These are phyloP conservation scores for Acanthosepion lycidas DNA, from an alignment of 2,888 invertebrate species.

Conservation along the genomic window DNA sequence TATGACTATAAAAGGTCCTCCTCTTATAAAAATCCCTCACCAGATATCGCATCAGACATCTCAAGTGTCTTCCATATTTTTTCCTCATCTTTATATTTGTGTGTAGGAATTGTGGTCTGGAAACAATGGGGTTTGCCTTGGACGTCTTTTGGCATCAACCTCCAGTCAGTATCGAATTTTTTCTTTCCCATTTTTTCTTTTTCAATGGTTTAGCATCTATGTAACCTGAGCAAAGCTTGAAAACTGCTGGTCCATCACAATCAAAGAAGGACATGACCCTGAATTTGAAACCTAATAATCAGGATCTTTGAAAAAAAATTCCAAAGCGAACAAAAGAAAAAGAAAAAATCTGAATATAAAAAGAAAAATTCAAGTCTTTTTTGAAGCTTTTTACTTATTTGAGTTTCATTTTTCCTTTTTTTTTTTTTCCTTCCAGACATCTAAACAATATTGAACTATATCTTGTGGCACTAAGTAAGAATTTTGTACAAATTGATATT, in stretches of 20 bases:
- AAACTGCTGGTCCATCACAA: conserved; percentile 33
- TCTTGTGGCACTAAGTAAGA: background rate
- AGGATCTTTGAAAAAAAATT: background rate
- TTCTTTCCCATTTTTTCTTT: background rate
- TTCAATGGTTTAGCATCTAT: background rate
- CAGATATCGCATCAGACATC: background rate
- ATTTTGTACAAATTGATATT: background rate
- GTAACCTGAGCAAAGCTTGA: conserved; percentile 12
- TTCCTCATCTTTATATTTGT: background rate
- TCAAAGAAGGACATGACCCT: conserved; percentile 10
- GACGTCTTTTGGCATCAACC: conserved; percentile 22
- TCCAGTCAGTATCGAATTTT: background rate
- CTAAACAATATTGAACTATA: background rate
- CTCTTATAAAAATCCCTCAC: background rate
- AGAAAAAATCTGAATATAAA: background rate
- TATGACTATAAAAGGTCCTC: background rate
- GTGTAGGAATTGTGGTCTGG: background rate
- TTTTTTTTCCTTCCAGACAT: background rate
- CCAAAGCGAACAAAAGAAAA: background rate
- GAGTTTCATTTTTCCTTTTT: background rate
- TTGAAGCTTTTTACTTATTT: background rate
- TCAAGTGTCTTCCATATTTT: background rate
- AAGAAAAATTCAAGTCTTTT: background rate
- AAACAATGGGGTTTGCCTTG: background rate
- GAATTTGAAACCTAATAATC: background rate